Conservation (phyloP, 2,888 invertebrate species). For the Ferrisia virgata region DNA sequence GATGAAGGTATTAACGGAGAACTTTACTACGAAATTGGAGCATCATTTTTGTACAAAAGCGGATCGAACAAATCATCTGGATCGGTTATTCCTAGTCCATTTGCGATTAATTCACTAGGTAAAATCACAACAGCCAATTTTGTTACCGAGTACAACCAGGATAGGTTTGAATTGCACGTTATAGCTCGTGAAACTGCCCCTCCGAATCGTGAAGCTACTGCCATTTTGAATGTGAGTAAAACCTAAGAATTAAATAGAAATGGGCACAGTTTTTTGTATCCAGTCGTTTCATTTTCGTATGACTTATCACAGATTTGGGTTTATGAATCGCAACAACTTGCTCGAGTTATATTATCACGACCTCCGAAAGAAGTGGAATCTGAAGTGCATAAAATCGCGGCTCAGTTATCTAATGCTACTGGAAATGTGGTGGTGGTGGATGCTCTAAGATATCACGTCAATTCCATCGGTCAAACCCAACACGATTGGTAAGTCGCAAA, state of each 20-base stretch:
- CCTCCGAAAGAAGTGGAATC: constrained; percentile 73
- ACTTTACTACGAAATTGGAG: constrained; percentile 74
- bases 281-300: constrained; percentile 10
- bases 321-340: constrained; percentile 77
- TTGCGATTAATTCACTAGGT: constrained; percentile 72
- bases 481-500: constrained; percentile 63
- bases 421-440: constrained; percentile 75
- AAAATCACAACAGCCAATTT: constrained; percentile 71
- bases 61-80: constrained; percentile 70
- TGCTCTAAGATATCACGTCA: constrained; percentile 71
- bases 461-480: constrained; percentile 62
- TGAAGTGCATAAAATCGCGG: constrained; percentile 68
- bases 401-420: constrained; percentile 72
- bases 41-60: constrained; percentile 72
- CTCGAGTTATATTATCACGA: constrained; percentile 78
- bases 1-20: constrained; percentile 82
- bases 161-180: constrained; percentile 78
- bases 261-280: constrained; percentile 14
- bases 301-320: constrained; percentile 72
- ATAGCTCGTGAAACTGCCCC: constrained; percentile 77
- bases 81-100: constrained; percentile 81
- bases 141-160: constrained; percentile 85
- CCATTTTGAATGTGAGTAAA: constrained; percentile 72
- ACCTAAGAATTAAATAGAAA: not conserved
- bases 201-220: constrained; percentile 71